Evolutionary conservation across 2,888 invertebrate genomes (phyloP), one percentile per base, ranked within the genome.

Genomic region (Megaustenia siamemsis): DNA sequence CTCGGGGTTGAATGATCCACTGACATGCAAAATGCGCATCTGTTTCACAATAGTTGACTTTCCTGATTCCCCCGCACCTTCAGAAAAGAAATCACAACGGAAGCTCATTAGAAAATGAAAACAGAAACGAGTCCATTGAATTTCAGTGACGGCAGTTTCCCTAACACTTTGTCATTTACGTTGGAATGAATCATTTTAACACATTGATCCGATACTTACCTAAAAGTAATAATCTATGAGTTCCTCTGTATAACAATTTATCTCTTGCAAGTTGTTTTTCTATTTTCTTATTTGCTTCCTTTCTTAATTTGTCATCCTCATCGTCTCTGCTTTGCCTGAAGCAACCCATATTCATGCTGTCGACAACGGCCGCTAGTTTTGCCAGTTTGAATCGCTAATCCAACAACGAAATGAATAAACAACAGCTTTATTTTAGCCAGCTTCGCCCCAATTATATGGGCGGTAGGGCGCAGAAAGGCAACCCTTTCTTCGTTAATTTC

Each of bases 41-140:
- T 99, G 99, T 95, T 99, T 99, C 93, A 99, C 99, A 94, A 99
- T 99, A 91, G 99, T 99, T 93, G 99, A 99, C 96, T 99, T 99
- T 92, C 99, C 99, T 86, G 99, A 99, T 95, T 99, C 99, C 93
- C 99, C 99, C 92, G 99, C 99, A 93, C 99, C 96, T 96, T 93
- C 69, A 90, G 87, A 90, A 88, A 90, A 86, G 86, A 89, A 66
- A n/a, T n/a, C n/a, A n/a, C n/a, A n/a, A n/a, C 83, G 85, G 85
- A 83, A 87, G 82, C 87, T 87, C 87, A 85, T 87, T 87, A 88
- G 79, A 68, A 79, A 78, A 77, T 53, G 53, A 53, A 83, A 84
- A 71, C 63, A 79, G 73, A 60, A 84, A 84, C 84, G 79, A 84
- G 73, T 71, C 73, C n/a, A n/a, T n/a, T n/a, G n/a, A n/a, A n/a